Percentiles rank a stretch among this genome's conserved stretches.
Conservation (phyloP, 1,140 invertebrate genomes). For the Dendrolimus punctatus region DNA sequence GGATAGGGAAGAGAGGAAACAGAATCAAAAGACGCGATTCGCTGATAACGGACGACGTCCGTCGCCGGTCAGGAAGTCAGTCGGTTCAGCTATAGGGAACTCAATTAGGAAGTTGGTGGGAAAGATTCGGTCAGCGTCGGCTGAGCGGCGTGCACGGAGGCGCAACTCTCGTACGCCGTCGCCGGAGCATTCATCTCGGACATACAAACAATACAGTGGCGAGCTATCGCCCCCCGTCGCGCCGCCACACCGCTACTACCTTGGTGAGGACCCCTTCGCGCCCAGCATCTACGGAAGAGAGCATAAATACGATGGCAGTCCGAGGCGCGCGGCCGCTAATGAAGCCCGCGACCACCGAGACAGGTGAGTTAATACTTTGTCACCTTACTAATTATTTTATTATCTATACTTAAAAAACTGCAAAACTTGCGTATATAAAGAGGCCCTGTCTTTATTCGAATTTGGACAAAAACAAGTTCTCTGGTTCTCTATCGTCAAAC, state of each 20-base stretch:
- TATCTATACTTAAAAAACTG: background rate
- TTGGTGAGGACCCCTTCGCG: constrained; percentile 87
- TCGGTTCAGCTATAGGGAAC: constrained; percentile 76
- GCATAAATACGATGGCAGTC: constrained; percentile 81
- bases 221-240: constrained; percentile 69
- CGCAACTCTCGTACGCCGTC: constrained; percentile 72
- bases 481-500: no score
- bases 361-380: constrained; percentile 30
- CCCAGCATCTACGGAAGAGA: constrained; percentile 86
- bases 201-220: constrained; percentile 67
- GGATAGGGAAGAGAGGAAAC: constrained; percentile 70
- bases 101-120: constrained; percentile 85
- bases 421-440: background rate
- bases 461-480: no score
- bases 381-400: background rate
- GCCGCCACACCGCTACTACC: constrained; percentile 82
- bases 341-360: constrained; percentile 59
- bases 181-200: constrained; percentile 61
- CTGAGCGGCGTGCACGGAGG: constrained; percentile 78
- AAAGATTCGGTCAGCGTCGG: constrained; percentile 82
- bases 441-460: background rate
- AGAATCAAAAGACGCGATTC: constrained; percentile 78
- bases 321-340: constrained; percentile 47
- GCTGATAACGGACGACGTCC: constrained; percentile 70
- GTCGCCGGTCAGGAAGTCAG: constrained; percentile 67